Conservation (phyloP, 2,797 vertebrate genomes). For the Halcyon smyrnensis region DNA sequence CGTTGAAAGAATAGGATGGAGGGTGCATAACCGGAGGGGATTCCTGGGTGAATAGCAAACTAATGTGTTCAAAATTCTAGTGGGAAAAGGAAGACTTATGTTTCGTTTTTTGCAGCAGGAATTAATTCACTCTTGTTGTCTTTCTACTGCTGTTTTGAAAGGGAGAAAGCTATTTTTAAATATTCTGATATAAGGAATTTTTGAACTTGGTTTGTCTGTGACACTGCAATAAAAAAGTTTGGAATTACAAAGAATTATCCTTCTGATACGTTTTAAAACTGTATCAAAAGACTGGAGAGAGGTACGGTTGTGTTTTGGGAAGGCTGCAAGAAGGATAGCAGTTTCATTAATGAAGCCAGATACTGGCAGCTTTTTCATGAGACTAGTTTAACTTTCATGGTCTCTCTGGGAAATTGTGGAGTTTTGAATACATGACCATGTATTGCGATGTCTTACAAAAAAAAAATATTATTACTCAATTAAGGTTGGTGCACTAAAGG, state of each 20-base stretch:
- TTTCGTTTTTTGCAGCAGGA: constrained; percentile 5
- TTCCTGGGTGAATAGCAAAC: background rate
- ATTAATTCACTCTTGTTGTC: background rate
- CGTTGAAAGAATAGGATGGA: background rate
- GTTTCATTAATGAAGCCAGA: background rate
- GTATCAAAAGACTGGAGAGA: background rate
- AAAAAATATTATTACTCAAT: background rate
- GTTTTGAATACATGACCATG: background rate
- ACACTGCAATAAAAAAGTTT: background rate
- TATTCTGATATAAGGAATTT: background rate
- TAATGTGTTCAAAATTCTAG: background rate
- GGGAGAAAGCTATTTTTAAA: background rate
- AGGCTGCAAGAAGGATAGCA: background rate
- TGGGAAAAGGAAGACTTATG: background rate
- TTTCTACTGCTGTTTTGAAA: background rate
- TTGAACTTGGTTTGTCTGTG: background rate
- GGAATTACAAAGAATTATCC: background rate
- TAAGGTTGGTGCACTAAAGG: background rate
- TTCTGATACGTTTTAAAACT: background rate
- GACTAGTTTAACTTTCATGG: background rate
- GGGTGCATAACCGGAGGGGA: rapidly evolving
- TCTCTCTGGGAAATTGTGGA: background rate
- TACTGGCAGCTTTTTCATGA: background rate
- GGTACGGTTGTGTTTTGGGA: background rate
- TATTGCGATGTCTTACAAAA: background rate